phyloP scores from a whole-genome alignment of 2,888 invertebrate genomes.

The Priapulus caudatus region DNA sequence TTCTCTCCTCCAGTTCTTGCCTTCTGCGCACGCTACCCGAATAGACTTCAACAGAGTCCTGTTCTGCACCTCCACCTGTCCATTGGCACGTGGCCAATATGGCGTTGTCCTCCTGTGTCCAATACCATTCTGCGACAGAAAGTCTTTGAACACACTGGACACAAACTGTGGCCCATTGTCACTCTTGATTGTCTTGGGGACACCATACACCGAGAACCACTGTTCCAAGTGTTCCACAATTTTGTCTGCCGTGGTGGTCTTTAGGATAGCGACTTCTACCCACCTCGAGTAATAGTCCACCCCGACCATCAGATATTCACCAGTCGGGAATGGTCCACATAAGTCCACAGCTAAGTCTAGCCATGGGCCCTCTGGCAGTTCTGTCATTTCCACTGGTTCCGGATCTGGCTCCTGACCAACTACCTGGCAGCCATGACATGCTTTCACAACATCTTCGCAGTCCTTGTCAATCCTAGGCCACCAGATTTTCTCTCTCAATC shows the following conservation, averaged over 20 bases:
- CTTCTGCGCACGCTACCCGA: slow-evolving; percentile 16
- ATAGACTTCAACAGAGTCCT: slow-evolving; percentile 20
- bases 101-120: slow-evolving; percentile 17
- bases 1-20: slow-evolving; percentile 15
- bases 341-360: slow-evolving; percentile 8
- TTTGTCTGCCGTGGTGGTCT: slow-evolving; percentile 4
- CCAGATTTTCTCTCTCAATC: slow-evolving; percentile 15
- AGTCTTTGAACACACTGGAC: slow-evolving; percentile 11
- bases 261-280: slow-evolving; percentile 12
- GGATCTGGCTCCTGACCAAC: no score
- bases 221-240: slow-evolving; percentile 10
- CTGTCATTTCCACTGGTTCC: slow-evolving; percentile 7
- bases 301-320: slow-evolving; percentile 11
- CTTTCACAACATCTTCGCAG: no score
- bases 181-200: slow-evolving; percentile 7
- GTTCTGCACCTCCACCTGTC: slow-evolving; percentile 22
- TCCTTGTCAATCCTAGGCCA: slow-evolving; percentile 14
- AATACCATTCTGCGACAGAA: slow-evolving; percentile 17
- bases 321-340: slow-evolving; percentile 11
- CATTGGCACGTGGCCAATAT: slow-evolving; percentile 19
- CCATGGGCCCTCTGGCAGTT: slow-evolving; percentile 13
- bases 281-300: slow-evolving; percentile 13
- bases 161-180: slow-evolving; percentile 18
- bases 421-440: no score
- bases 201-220: slow-evolving; percentile 13